These are phyloP conservation scores for Drosophila antonietae DNA, from an alignment of 2,888 invertebrate species.

Conservation along the genomic window DNA sequence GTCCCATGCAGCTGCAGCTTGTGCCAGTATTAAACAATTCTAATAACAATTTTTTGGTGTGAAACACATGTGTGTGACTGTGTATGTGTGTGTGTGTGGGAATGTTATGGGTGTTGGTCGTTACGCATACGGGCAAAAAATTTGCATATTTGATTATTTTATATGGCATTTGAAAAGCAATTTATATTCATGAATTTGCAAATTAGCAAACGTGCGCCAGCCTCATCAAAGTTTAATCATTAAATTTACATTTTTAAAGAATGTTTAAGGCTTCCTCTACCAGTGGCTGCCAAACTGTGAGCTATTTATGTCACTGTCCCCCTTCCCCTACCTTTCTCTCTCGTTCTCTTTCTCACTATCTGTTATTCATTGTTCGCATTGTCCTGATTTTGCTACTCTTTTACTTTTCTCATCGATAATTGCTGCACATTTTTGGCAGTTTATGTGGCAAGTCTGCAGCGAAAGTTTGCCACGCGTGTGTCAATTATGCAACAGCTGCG, in stretches of 20 bases:
- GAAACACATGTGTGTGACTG: slow-evolving; percentile 27
- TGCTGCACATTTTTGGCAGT: slow-evolving; percentile 51
- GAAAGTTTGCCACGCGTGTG: slow-evolving; percentile 46
- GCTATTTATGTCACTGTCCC: background rate
- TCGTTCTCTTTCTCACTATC: background rate
- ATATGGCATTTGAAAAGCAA: slow-evolving; percentile 69
- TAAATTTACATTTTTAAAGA: slow-evolving; percentile 20
- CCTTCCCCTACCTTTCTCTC: background rate
- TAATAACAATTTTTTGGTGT: slow-evolving; percentile 55
- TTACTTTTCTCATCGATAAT: slow-evolving; percentile 52
- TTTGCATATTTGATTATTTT: slow-evolving; percentile 78
- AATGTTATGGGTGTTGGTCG: slow-evolving; percentile 8
- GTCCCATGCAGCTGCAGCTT: slow-evolving; percentile 19
- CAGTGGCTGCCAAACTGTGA: slow-evolving; percentile 38
- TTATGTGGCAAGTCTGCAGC: slow-evolving; percentile 43
- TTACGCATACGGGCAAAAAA: slow-evolving; percentile 33
- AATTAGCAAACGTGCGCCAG: slow-evolving; percentile 56
- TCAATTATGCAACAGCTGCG: slow-evolving; percentile 77
- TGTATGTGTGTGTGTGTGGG: slow-evolving; percentile 16
- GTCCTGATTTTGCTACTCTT: background rate
- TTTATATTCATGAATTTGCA: slow-evolving; percentile 75
- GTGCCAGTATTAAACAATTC: slow-evolving; percentile 48
- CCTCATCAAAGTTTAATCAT: slow-evolving; percentile 50
- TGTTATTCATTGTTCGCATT: background rate
- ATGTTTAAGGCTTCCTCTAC: slow-evolving; percentile 6